Conservation (phyloP, 2,888 invertebrate species). For the Lasioglossum malachurum region DNA sequence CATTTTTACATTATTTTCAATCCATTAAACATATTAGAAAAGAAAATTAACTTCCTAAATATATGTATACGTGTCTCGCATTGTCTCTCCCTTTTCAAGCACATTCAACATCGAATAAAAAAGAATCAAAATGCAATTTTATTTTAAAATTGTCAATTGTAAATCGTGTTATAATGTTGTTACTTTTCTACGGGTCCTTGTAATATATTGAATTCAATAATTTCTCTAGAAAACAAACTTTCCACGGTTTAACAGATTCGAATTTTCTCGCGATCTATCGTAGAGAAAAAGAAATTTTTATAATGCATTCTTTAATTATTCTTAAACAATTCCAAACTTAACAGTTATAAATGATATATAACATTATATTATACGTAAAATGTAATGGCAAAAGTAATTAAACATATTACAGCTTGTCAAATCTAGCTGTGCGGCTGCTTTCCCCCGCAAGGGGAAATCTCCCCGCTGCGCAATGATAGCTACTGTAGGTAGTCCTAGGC, state of each 20-base stretch:
- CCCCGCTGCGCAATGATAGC: too few relatives aligned
- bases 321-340: conserved; percentile 42
- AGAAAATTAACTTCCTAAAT: too few relatives aligned
- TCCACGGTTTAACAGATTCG: background rate
- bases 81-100: conserved; percentile 7
- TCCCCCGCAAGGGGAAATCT: too few relatives aligned
- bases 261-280: background rate
- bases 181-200: conserved; percentile 18
- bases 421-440: too few relatives aligned
- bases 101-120: background rate
- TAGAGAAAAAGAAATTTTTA: conserved; percentile 4
- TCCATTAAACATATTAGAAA: too few relatives aligned
- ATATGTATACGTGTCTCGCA: background rate
- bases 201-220: conserved; percentile 7
- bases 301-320: conserved; percentile 33
- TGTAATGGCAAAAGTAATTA: conserved; percentile 44
- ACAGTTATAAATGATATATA: conserved; percentile 53
- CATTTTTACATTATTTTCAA: too few relatives aligned
- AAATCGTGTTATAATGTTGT: conserved; percentile 26
- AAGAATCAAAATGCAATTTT: conserved; percentile 35
- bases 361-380: conserved; percentile 44
- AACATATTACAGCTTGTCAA: conserved; percentile 22
- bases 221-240: background rate
- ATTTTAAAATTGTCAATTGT: conserved; percentile 23
- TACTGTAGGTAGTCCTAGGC: too few relatives aligned